Base-by-base conservation (phyloP, 2,113 vertebrate species). In the Dolichallabes microphthalmus region DNA sequence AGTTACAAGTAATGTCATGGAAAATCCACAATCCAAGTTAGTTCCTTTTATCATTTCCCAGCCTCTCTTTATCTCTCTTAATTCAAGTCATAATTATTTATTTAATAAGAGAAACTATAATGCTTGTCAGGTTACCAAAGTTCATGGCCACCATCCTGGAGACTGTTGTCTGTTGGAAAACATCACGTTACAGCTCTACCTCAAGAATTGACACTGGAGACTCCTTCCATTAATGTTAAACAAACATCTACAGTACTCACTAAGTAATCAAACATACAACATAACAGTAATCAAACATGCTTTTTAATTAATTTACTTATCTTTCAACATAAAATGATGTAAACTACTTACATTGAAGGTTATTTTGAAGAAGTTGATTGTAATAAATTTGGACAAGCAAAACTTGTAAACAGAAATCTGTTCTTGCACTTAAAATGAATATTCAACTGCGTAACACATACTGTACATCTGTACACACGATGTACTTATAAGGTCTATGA, bases 401-500 rank as follows among this genome's bases (percentile, higher is more conserved):
- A 57, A 57, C 11, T 57, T 17, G 17, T 15, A 57, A 4, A 14
- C 55, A 57, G 1, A 57, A 57, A 17, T 57, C 55, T 57, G 14
- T 57, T 57, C 55, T 39, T 39, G 39, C 39, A 39, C 39, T 39
- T n/a, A n/a, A 6, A 39, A 39, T 39, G 39, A 39, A 39, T 6
- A 39, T 3, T 39, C 39, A 6, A 39, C 39, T 39, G 39, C 4
- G 39, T 39, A 39, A 39, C 39, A 39, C 39, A 39, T 39, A 39
- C 39, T n/a, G n/a, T n/a, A n/a, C n/a, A 39, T 39, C 39, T 39
- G 39, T 6, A 39, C 39, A 39, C 39, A 61, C 3, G 14, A 79
- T 0, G 63, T 30, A 94, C 97, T 0, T 97, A 99, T 97, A 95
- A 80, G 97, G 95, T 87, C 96, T 96, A 90, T 93, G 96, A 90